Evolutionary conservation across 2,888 invertebrate species (phyloP).

Genomic region (Melikaiella ostensackeni): DNA sequence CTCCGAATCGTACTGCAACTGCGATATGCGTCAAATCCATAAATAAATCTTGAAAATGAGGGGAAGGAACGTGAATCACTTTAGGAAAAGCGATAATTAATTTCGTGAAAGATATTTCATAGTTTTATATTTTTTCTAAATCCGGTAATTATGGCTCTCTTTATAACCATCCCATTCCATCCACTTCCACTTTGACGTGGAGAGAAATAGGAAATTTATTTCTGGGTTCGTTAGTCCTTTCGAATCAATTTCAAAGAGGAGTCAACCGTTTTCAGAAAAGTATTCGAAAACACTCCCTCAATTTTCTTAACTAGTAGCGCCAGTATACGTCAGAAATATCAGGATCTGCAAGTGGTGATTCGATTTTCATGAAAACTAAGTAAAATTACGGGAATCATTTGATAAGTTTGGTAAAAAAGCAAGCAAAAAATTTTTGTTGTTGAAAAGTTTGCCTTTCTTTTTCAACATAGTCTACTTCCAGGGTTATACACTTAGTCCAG

Average conservation of each 20-base stretch:
- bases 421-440: too few species aligned
- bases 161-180: not conserved
- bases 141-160: conserved; percentile 15
- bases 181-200: not conserved
- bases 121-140: conserved; percentile 28
- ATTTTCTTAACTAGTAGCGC: not conserved
- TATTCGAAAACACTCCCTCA: not conserved
- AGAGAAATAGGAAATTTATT: conserved; percentile 23
- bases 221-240: conserved; percentile 5
- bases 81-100: conserved; percentile 37
- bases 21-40: conserved; percentile 40
- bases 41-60: conserved; percentile 37
- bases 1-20: conserved; percentile 38
- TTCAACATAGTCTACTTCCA: too few species aligned
- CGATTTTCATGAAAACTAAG: too few species aligned
- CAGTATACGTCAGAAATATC: too few species aligned
- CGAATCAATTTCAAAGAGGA: conserved; percentile 11
- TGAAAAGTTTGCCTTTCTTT: too few species aligned
- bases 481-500: too few species aligned
- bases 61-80: conserved; percentile 35
- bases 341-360: too few species aligned
- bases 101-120: conserved; percentile 38
- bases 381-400: too few species aligned
- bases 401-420: too few species aligned
- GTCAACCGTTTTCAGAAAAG: not conserved